phyloP scores from a whole-genome alignment of 37 sponge, comb jelly and placozoan genomes.

The Halisarca cf. caerulea region DNA sequence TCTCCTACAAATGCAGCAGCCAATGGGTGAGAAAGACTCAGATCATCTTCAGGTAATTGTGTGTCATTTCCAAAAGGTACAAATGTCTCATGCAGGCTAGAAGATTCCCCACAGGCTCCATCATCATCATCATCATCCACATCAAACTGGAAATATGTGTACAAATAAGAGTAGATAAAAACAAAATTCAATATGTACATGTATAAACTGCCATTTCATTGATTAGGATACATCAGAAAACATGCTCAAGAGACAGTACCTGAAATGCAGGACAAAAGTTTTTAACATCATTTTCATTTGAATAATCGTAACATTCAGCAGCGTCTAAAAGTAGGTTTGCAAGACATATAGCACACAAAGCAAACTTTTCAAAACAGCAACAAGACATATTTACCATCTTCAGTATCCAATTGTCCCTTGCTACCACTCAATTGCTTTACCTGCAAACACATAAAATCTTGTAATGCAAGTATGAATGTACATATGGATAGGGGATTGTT shows the following conservation, averaged over 20 bases:
- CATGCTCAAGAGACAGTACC: no score
- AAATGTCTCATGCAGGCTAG: constrained; percentile 9
- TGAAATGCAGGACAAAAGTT: constrained; percentile 60
- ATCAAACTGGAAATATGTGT: not conserved
- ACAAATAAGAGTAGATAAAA: not conserved
- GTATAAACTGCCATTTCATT: no score
- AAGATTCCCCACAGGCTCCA: not conserved
- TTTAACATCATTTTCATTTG: constrained; percentile 66
- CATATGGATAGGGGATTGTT: no score
- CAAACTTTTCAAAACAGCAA: no score
- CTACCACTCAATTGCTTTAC: not conserved
- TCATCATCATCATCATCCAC: constrained; percentile 36
- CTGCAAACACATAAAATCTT: constrained; percentile 3
- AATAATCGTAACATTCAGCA: constrained; percentile 69
- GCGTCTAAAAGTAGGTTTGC: not conserved
- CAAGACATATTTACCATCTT: constrained; percentile 24
- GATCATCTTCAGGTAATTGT: not conserved
- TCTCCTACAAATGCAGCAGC: constrained; percentile 29
- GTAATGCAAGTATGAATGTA: no score
- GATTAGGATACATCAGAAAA: no score
- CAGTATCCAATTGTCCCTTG: not conserved
- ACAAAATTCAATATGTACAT: no score
- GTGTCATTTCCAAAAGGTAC: constrained; percentile 33
- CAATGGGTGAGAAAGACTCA: not conserved
- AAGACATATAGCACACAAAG: no score